These are phyloP conservation scores for Eonycteris spelaea DNA, from an alignment of 2,113 vertebrate genomes.

Conservation along the genomic window DNA sequence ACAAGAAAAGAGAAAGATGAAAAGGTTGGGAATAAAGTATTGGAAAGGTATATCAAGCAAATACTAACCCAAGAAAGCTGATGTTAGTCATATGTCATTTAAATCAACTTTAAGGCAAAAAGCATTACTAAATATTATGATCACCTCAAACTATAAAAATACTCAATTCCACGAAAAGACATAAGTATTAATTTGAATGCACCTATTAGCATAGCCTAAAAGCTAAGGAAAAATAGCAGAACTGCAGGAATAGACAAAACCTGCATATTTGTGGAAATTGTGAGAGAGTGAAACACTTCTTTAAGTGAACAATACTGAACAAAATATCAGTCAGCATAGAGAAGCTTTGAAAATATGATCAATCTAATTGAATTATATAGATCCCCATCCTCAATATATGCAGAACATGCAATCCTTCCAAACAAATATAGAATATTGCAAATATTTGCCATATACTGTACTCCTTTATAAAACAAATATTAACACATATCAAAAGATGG, in stretches of 20 bases:
- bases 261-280: neutral
- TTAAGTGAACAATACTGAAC: neutral
- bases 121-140: neutral
- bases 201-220: neutral
- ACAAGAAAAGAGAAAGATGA: neutral
- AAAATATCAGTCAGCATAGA: neutral
- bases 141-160: neutral
- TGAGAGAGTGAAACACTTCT: neutral
- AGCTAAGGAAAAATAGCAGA: neutral
- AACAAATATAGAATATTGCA: neutral
- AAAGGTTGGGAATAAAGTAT: neutral
- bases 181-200: neutral
- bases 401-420: neutral
- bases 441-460: neutral
- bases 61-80: neutral
- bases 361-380: neutral
- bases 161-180: neutral
- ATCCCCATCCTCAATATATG: neutral
- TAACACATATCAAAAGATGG: neutral
- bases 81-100: neutral
- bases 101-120: neutral
- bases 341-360: constrained; percentile 7
- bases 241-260: neutral
- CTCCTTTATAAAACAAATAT: neutral
- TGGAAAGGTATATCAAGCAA: neutral